Conservation (phyloP, 2,113 vertebrate species). For the Panurus biarmicus region DNA sequence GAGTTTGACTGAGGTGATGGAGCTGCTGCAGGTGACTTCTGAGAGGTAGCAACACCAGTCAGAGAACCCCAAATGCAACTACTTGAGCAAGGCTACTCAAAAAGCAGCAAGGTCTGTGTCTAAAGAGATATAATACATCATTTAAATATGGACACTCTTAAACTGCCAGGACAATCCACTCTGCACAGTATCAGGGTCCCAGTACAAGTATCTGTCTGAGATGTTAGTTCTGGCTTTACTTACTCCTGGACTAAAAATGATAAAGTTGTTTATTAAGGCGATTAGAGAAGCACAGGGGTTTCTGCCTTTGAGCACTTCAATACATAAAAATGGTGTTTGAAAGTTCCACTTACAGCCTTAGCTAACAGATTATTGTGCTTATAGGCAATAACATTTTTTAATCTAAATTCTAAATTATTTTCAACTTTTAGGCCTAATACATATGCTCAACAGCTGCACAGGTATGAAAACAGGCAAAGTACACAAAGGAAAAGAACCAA, state of each 20-base stretch:
- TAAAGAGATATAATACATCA: accelerated
- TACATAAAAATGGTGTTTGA: neutral
- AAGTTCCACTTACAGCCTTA: neutral
- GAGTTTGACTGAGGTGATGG: neutral
- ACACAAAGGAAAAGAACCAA: neutral
- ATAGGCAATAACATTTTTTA: neutral
- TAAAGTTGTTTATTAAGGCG: neutral
- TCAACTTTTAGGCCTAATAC: neutral
- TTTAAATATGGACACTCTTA: neutral
- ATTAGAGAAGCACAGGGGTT: neutral
- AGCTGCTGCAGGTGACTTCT: neutral
- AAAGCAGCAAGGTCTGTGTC: neutral
- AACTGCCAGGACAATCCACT: neutral
- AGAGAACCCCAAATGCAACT: neutral
- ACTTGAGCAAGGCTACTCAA: neutral
- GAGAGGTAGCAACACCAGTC: neutral
- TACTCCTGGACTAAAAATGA: neutral
- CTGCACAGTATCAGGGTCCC: neutral
- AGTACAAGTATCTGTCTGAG: neutral
- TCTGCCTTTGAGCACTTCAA: neutral
- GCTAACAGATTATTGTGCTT: neutral
- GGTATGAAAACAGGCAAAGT: neutral
- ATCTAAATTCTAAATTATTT: conserved; percentile 1
- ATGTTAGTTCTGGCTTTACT: neutral
- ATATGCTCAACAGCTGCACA: neutral